Base-by-base conservation (phyloP, 1,140 invertebrate species). In the Ceratitis capitata region DNA sequence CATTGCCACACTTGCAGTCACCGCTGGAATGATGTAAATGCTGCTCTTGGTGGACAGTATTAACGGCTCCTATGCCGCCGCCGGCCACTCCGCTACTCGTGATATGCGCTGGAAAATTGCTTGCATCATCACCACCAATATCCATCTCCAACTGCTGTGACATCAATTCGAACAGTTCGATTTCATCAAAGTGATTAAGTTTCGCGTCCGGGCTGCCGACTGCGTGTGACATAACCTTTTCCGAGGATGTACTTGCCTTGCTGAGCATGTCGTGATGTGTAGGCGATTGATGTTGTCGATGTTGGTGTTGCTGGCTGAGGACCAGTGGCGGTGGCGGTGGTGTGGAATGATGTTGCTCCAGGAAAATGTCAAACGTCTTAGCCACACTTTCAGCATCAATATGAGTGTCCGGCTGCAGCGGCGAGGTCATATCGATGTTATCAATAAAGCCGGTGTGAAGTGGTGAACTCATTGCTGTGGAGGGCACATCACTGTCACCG, bases 71-170 rank as follows among this genome's bases (percentile, higher is more conserved):
- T n/a, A n/a, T n/a, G 16, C 74, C 39, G 42, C 69, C 64, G 51
- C n/a, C 85, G 14, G n/a, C 35, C 12, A 19, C 64, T 6, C 23
- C 51, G 29, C 6, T 26, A n/a, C n/a, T n/a, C n/a, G n/a, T n/a
- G n/a, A n/a, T n/a, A n/a, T 45, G n/a, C 35, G 7, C 19, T 45
- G 39, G 14, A 26, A 51, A 74, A 78, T 16, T 64, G 47, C 82
- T 53, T 88, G 88, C 87, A 42, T 92, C 91, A 32, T 92, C 91
- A 32, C 90, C 88, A 85, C 90, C 88, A 85, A 92, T 92, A 85
- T 92, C 91, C 91, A 92, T 92, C 82, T 92, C 91, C 83, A 92
- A 87, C 82, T 92, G 91, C 85, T 91, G 91, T 49, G 91, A 90
- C 90, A 92, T 92, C 61, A 92, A 85, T 64, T 92, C 91, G 51